Conservation (phyloP, 2,797 vertebrate genomes). For the Morus bassanus region DNA sequence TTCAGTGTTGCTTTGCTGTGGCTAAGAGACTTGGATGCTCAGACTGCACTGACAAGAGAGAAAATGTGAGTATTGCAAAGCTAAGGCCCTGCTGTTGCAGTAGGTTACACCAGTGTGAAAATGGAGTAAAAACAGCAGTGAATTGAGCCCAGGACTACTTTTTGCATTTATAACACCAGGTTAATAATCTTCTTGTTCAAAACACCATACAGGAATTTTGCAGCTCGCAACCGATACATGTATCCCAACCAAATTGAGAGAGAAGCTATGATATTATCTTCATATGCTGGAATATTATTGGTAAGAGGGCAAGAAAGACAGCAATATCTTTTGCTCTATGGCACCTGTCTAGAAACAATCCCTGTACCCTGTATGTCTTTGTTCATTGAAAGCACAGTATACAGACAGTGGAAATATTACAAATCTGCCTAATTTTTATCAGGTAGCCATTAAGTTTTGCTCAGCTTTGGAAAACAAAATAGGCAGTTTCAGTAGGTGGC, state of each 20-base stretch:
- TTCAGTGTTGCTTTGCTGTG: conserved; percentile 81
- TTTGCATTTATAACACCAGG: background rate
- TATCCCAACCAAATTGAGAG: conserved; percentile 78
- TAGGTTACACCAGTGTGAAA: background rate
- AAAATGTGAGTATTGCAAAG: conserved; percentile 55
- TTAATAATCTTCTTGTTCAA: conserved; percentile 1
- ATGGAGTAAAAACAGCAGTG: background rate
- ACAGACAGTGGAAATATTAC: background rate
- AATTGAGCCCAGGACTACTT: background rate
- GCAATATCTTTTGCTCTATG: background rate
- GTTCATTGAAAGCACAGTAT: background rate
- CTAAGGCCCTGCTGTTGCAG: background rate
- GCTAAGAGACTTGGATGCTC: conserved; percentile 73
- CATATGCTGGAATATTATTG: conserved; percentile 86
- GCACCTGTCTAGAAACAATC: background rate
- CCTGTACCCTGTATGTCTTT: background rate
- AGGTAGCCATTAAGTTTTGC: background rate
- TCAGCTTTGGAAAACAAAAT: background rate
- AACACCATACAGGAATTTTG: conserved; percentile 44
- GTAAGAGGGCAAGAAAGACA: conserved; percentile 64
- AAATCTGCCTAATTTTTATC: background rate
- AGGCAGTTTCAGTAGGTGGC: background rate
- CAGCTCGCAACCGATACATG: background rate
- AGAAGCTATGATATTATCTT: conserved; percentile 90
- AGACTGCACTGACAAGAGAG: conserved; percentile 33